phyloP scores from a whole-genome alignment of 1,140 invertebrate species.

The Oreohelix idahoensis region DNA sequence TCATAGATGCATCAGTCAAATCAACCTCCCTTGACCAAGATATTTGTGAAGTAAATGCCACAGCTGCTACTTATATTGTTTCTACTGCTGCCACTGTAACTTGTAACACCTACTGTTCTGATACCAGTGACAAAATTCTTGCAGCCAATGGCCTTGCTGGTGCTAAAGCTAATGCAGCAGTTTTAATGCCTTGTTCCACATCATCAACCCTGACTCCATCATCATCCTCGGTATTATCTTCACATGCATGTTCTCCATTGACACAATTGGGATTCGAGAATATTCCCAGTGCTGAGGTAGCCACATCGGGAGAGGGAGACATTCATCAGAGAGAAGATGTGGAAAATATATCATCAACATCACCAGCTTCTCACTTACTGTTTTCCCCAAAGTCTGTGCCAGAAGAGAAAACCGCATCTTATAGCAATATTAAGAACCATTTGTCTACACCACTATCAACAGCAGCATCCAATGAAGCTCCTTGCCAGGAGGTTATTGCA shows the following conservation, averaged over 20 bases:
- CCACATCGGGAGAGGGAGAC: background rate
- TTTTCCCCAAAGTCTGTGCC: background rate
- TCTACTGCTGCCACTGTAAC: background rate
- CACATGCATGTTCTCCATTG: background rate
- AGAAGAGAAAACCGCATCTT: background rate
- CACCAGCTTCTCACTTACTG: background rate
- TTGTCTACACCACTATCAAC: conserved; percentile 7
- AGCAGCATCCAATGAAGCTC: background rate
- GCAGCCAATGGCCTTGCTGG: background rate
- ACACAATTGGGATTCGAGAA: background rate
- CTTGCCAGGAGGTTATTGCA: background rate
- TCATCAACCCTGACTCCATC: background rate
- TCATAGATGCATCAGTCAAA: background rate
- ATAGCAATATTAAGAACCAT: background rate
- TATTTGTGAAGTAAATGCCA: background rate
- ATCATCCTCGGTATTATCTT: background rate
- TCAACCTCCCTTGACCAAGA: background rate
- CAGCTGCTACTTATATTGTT: background rate
- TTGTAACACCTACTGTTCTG: background rate
- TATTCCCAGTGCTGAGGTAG: background rate
- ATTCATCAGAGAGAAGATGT: background rate
- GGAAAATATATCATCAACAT: background rate
- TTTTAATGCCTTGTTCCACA: conserved; percentile 2
- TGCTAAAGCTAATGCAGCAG: conserved; percentile 15
- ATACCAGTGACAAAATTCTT: background rate